Evolutionary conservation across 2,888 invertebrate genomes (phyloP).

Genomic region (Caenorhabditis parvicauda): DNA sequence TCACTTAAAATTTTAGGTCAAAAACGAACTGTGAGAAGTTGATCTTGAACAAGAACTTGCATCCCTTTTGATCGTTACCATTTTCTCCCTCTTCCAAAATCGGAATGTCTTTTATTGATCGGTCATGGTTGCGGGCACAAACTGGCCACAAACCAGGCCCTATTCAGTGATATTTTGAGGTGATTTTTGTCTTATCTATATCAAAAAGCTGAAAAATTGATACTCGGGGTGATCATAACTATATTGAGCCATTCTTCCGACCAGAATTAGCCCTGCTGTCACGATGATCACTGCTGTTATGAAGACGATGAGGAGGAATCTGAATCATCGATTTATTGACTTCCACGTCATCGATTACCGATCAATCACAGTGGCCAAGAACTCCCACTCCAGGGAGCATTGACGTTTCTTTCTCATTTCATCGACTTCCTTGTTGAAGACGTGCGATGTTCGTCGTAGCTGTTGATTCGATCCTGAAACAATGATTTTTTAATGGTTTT

Average conservation of each 20-base stretch:
- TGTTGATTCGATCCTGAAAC: conserved; percentile 21
- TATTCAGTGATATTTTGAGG: no score
- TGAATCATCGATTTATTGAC: conserved; percentile 4
- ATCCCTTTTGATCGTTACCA: no score
- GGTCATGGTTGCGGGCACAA: no score
- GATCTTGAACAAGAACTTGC: no score
- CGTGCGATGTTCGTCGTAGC: conserved; percentile 33
- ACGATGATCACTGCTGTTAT: conserved; percentile 45
- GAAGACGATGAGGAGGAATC: conserved; percentile 56
- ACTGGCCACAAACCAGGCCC: no score
- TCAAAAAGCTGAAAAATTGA: conserved; percentile 20
- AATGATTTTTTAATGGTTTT: not conserved
- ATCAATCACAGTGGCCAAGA: conserved; percentile 59
- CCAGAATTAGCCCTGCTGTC: conserved; percentile 54
- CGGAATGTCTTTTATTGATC: no score
- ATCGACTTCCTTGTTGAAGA: conserved; percentile 38
- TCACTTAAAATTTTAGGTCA: no score
- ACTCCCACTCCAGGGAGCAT: conserved; percentile 60
- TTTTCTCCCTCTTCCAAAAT: no score
- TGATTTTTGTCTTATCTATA: not conserved
- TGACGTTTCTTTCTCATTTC: conserved; percentile 43
- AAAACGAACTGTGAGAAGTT: no score
- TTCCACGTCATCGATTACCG: conserved; percentile 12
- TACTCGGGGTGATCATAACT: conserved; percentile 41
- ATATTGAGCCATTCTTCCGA: conserved; percentile 51